Base-by-base conservation (phyloP, 2,113 vertebrate species). In the Mola mola region DNA sequence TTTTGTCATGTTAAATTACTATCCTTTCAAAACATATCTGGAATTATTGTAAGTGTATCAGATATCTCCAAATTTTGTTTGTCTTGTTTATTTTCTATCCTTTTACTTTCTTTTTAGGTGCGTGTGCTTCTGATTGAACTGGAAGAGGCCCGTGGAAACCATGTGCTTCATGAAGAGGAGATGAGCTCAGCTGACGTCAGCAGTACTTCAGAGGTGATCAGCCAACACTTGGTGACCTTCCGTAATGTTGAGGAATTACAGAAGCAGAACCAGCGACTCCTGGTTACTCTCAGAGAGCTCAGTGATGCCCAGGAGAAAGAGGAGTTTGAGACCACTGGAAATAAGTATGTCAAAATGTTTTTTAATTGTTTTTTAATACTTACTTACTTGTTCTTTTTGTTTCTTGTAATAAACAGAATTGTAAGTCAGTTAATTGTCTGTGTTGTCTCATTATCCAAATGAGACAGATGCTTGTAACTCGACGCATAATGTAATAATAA, bases 171-270 rank as follows among this genome's bases (percentile, higher is more conserved):
- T 5, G 91, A 93, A 0, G 96, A 96, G 63, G 95, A 94, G 24
- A 88, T 95, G 69, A 94, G 93, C 82, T 97, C 95, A 6, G 93
- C 93, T 1, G 95, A 98, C 8, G 90, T 98, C 74, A 96, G 93
- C 83, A 99, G 96, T 78, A 94, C 97, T 5, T 98, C 96, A 5
- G 96, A 97, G 83, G 95, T 98, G 7, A 98, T 99, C 87, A 94
- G 94, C 43, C 95, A 95, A 36, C 95, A 96, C 75, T 85, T 99
- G 61, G 96, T 99, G 28, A 96, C 96, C 21, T 99, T 97, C 71
- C 94, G 95, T 75, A 93, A 94, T 4, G 94, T 99, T 15, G 95
- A 96, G 79, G 97, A 99, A 47, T 94, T 99, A 42, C 97, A 98
- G 56, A 94, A 95, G 74, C 97, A 99, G 78, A 99, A 99, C 82